Base-by-base conservation (phyloP, 2,888 invertebrate genomes). In the Baronia brevicornis region DNA sequence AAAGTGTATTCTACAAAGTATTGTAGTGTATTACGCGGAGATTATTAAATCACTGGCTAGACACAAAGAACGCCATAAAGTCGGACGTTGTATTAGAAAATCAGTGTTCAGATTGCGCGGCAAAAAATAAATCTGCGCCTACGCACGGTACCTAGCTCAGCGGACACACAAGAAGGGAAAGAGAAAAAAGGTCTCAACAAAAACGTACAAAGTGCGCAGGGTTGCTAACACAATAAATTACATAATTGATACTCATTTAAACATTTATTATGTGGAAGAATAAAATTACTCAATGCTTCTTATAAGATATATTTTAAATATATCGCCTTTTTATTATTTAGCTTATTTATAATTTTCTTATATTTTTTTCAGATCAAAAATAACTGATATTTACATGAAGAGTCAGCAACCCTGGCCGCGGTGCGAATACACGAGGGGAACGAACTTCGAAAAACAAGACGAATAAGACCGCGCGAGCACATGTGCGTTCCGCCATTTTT, bases 401-500 rank as follows among this genome's bases (percentile, higher is more conserved):
- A n/a, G n/a, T n/a, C n/a, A n/a, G n/a, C 35, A 36, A 15, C 35
- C 35, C 35, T 36, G 22, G 17, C 11, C 20, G n/a, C 30, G 33
- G 23, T 48, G 57, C 72, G 70, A 77, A 79, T 73, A 75, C 68
- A 66, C 69, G 64, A 67, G 80, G 77, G 59, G 61, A 82, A 79
- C 65, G 79, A 79, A 72, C 78, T 64, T 70, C 78, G 68, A 84
- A 84, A 80, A 82, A 78, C 66, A 82, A 79, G 67, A 75, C 75
- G 70, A 80, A 77, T 61, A 66, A 60, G 48, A 52, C 57, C 70
- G 63, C 71, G 47, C 60, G 71, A 68, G 78, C 84, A 82, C 80
- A 80, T 80, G 78, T 80, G 79, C 73, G 77, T 77, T 68, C 69
- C 56, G 62, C 69, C 70, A 77, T 79, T 82, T 84, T 82, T 82